phyloP scores from a whole-genome alignment of 2,797 vertebrate genomes.

The Arrhamphus sclerolepis region DNA sequence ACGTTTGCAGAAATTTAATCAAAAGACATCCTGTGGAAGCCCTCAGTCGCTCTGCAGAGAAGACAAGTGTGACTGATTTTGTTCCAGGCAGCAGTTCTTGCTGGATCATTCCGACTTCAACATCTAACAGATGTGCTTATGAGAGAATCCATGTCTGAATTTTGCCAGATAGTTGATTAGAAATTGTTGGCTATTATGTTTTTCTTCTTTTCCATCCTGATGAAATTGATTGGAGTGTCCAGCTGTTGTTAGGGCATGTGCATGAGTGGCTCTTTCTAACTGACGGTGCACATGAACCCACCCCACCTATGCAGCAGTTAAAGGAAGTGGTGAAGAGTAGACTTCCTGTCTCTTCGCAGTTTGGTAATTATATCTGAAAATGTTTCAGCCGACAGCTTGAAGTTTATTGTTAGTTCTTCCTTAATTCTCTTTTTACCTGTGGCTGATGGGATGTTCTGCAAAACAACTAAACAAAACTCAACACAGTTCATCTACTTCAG shows the following conservation, averaged over 20 bases:
- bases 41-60: conserved; percentile 1
- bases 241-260: neutral
- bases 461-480: neutral
- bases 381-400: conserved; percentile 49
- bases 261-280: neutral
- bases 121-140: conserved; percentile 19
- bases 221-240: neutral
- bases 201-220: neutral
- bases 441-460: neutral
- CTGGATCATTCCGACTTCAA: conserved; percentile 7
- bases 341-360: conserved; percentile 69
- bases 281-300: neutral
- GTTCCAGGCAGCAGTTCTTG: conserved; percentile 44
- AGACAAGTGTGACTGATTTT: conserved; percentile 33
- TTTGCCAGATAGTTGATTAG: neutral
- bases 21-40: conserved; percentile 11
- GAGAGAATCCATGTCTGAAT: neutral
- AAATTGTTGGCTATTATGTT: too few species aligned
- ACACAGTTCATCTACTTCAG: too few species aligned
- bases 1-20: conserved; percentile 31
- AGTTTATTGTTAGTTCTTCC: neutral
- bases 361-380: conserved; percentile 69
- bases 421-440: neutral
- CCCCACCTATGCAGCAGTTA: conserved; percentile 6
- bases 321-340: conserved; percentile 74